Base-by-base conservation (phyloP, 2,797 vertebrate genomes). In the Morus bassanus region DNA sequence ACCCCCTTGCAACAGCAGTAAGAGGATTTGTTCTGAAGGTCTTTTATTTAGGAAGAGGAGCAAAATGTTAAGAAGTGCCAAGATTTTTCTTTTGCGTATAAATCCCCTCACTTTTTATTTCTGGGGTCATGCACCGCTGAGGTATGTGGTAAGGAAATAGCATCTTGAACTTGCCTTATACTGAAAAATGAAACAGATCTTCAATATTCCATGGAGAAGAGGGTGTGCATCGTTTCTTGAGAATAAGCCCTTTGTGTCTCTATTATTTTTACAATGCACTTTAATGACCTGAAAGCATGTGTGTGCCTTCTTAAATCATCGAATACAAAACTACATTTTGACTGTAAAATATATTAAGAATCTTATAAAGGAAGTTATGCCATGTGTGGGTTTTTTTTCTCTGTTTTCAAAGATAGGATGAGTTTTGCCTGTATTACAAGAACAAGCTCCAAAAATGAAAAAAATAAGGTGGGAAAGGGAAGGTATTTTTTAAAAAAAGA, bases 281-380 rank as follows among this genome's bases (percentile, higher is more conserved):
- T 83, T 92, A 95, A 91, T 93, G 91, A 96, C 94, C 95, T 95
- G 84, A 96, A 91, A 95, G 95, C 95, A 89, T 85, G 68, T 94
- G 84, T 95, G 83, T 64, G 76, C 83, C 94, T 97, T 97, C 93
- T 90, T 96, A 86, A 97, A 85, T 83, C 95, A 94, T 92, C 94
- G 86, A 68, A 96, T 83, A 67, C 60, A 87, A 94, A 86, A 90
- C 82, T 94, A 91, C 88, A 95, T 93, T 97, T 95, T 92, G 93
- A 91, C 97, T 98, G 96, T 89, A 93, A 97, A 98, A 97, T 97
- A 87, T 97, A 98, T 97, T 97, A 97, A 89, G 91, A 96, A 89
- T 91, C 96, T 97, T 73, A 96, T 10, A 82, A 67, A 92, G 78
- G 88, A 94, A 97, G 67, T 45, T 96, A 93, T 88, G 81, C 97